Percentiles rank a stretch among this genome's conserved stretches.
phyloP scores from a whole-genome alignment of 1,140 invertebrate species.

The Zaprionus davidi region DNA sequence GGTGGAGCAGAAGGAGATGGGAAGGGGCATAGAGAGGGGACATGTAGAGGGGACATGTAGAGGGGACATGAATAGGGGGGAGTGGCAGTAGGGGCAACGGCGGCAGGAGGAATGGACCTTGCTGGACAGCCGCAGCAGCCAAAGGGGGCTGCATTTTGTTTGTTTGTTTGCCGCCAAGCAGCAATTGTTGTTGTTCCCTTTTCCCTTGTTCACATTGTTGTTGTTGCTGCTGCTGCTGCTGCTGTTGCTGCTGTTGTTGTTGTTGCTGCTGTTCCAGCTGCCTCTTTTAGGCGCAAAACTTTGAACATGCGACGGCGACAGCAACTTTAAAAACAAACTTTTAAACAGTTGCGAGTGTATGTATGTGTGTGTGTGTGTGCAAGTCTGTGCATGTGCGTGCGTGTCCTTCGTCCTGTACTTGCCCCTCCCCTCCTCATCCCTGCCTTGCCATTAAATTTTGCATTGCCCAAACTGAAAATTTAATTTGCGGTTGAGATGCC shows the following conservation, averaged over 20 bases:
- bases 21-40: background rate
- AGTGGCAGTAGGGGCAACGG: background rate
- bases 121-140: background rate
- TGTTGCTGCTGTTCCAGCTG: slow-evolving; percentile 9
- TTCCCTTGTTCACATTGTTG: background rate
- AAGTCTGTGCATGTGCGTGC: background rate
- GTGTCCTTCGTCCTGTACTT: slow-evolving; percentile 1
- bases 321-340: slow-evolving; percentile 61
- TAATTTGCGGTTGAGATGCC: slow-evolving; percentile 67
- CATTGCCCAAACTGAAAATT: slow-evolving; percentile 58
- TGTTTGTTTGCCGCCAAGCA: background rate
- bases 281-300: slow-evolving; percentile 49
- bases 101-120: background rate
- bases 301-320: slow-evolving; percentile 27
- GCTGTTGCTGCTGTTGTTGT: slow-evolving; percentile 3
- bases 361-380: background rate
- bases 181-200: background rate
- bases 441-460: slow-evolving; percentile 67
- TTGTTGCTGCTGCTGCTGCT: background rate
- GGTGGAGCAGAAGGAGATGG: background rate
- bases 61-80: background rate
- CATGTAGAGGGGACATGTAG: no score
- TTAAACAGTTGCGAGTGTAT: background rate
- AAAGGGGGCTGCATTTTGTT: background rate
- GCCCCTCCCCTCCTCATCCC: no score